These are phyloP conservation scores for Agrotis exclamationis DNA, from an alignment of 2,888 invertebrate genomes.

Conservation along the genomic window DNA sequence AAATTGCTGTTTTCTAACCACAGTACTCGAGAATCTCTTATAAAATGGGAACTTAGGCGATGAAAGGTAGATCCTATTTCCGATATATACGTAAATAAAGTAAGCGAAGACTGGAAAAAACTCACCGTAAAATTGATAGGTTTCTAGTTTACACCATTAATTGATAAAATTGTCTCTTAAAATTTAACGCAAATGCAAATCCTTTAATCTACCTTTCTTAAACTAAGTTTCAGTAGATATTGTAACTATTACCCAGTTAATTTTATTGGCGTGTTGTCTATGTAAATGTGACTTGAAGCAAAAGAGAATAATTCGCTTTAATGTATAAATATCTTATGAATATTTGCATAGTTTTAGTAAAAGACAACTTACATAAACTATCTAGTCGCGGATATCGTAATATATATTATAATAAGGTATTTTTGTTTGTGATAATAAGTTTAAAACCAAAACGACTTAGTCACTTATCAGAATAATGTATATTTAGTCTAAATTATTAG, in stretches of 20 bases:
- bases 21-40: constrained; percentile 29
- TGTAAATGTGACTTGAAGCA: constrained; percentile 45
- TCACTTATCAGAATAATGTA: constrained; percentile 39
- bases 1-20: constrained; percentile 47
- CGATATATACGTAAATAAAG: neutral
- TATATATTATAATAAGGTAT: constrained; percentile 42
- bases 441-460: constrained; percentile 39
- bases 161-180: neutral
- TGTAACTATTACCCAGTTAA: constrained; percentile 20
- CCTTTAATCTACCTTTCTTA: constrained; percentile 10
- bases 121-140: neutral
- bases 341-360: constrained; percentile 68
- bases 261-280: constrained; percentile 28
- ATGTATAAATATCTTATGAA: constrained; percentile 71
- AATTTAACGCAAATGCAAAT: neutral
- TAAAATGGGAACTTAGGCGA: constrained; percentile 8
- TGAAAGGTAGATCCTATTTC: constrained; percentile 26
- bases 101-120: neutral
- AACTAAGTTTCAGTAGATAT: constrained; percentile 24
- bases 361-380: constrained; percentile 37
- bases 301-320: constrained; percentile 57
- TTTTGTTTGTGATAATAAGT: constrained; percentile 63
- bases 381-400: constrained; percentile 50
- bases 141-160: neutral
- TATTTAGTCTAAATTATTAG: constrained; percentile 51